These are phyloP conservation scores for Phataginus tetradactyla DNA, from an alignment of 2,797 vertebrate genomes.

Conservation along the genomic window DNA sequence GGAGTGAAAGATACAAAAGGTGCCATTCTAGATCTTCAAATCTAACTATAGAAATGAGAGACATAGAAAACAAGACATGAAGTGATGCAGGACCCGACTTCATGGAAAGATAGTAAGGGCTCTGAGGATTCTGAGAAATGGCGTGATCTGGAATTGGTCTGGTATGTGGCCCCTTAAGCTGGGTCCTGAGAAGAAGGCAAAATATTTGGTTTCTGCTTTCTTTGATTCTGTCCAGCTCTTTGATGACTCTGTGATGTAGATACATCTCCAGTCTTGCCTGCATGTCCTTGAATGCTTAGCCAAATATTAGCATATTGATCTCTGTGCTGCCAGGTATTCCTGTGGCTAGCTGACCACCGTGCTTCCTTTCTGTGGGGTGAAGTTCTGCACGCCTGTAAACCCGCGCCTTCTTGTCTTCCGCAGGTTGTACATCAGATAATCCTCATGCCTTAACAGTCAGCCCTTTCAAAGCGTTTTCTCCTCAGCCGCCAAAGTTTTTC, in stretches of 20 bases:
- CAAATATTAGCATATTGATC: background rate
- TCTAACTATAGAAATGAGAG: background rate
- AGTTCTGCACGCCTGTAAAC: background rate
- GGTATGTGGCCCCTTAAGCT: background rate
- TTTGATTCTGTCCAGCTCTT: background rate
- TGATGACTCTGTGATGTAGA: background rate
- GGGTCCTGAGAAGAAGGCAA: background rate
- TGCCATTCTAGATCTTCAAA: background rate
- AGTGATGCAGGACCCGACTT: background rate
- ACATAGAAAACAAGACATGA: background rate
- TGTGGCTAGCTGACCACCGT: too few species aligned
- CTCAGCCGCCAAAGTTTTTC: constrained; percentile 97
- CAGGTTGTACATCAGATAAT: constrained; percentile 91
- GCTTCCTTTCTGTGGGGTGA: background rate
- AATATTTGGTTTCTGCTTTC: background rate
- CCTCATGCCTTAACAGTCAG: constrained; percentile 92
- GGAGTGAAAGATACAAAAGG: background rate
- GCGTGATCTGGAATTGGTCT: background rate
- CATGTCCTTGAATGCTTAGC: background rate
- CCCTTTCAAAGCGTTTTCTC: constrained; percentile 96
- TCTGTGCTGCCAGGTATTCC: background rate
- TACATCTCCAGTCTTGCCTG: background rate
- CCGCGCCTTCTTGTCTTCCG: constrained; percentile 55
- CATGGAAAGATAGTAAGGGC: background rate
- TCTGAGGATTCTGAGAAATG: background rate